These are phyloP conservation scores for Spheniscus mendiculus DNA, from an alignment of 2,113 vertebrate genomes.

Conservation along the genomic window DNA sequence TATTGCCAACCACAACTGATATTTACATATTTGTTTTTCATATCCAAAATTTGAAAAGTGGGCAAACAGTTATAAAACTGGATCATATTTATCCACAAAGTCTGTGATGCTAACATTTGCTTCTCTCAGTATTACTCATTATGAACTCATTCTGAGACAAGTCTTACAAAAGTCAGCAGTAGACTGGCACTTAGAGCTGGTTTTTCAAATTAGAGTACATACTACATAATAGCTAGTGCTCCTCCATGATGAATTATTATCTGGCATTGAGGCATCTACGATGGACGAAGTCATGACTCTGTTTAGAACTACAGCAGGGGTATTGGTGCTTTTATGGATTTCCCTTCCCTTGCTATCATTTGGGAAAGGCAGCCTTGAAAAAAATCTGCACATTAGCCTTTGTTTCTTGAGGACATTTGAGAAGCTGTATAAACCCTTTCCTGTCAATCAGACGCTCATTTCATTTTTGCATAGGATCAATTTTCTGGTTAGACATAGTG, in stretches of 20 bases:
- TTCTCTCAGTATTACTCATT: not conserved
- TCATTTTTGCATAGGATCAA: constrained; percentile 38
- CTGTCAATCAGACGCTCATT: constrained; percentile 41
- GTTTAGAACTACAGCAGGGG: not conserved
- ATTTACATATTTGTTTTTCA: not conserved
- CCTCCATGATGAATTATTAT: not conserved
- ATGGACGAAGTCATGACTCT: not conserved
- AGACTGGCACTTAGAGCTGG: not conserved
- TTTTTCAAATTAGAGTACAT: not conserved
- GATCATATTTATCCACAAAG: not conserved
- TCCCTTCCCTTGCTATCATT: not conserved
- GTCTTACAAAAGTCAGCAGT: not conserved
- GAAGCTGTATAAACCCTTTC: not conserved
- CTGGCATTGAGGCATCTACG: not conserved
- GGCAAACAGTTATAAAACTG: not conserved
- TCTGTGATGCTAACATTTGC: not conserved
- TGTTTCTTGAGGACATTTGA: constrained; percentile 27
- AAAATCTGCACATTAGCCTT: not conserved
- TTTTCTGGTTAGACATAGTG: constrained; percentile 35
- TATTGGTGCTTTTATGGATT: not conserved
- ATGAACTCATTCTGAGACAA: not conserved
- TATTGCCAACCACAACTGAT: not conserved
- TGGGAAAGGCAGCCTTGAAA: not conserved
- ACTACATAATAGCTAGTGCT: not conserved
- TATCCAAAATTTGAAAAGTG: not conserved